Conservation (phyloP, 2,797 vertebrate species). For the Enteromius mattozi region DNA sequence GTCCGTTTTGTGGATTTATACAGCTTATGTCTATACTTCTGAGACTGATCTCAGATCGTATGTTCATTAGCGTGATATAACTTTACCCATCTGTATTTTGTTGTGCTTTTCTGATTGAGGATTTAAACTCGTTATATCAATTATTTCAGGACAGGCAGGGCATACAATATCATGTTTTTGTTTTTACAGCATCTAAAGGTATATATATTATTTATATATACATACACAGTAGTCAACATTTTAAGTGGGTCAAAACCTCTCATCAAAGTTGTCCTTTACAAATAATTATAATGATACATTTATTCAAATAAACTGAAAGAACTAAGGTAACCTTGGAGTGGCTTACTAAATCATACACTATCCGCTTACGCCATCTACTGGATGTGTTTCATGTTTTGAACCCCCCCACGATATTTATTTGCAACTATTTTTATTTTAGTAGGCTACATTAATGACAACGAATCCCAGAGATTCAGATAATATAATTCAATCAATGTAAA, state of each 20-base stretch:
- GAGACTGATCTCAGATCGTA: not conserved
- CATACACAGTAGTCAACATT: too few species aligned
- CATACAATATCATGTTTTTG: not conserved
- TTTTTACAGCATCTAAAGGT: not conserved
- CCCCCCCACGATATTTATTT: not conserved
- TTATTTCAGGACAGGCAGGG: not conserved
- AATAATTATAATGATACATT: too few species aligned
- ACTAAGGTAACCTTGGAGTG: not conserved
- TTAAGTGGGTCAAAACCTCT: too few species aligned
- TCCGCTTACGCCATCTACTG: conserved; percentile 70
- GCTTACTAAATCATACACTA: conserved; percentile 32
- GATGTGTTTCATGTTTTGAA: rapidly evolving
- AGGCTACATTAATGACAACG: not conserved
- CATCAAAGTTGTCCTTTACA: too few species aligned
- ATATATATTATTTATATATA: too few species aligned
- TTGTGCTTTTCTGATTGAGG: not conserved
- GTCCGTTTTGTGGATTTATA: too few species aligned
- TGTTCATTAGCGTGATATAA: not conserved
- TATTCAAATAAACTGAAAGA: not conserved
- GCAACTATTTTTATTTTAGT: not conserved
- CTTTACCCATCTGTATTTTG: not conserved
- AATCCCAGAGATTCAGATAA: not conserved
- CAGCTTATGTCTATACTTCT: not conserved
- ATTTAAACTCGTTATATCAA: not conserved
- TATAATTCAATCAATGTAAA: not conserved